phyloP scores from a whole-genome alignment of 2,113 vertebrate species.

The Ophthalmolycus amberensis region DNA sequence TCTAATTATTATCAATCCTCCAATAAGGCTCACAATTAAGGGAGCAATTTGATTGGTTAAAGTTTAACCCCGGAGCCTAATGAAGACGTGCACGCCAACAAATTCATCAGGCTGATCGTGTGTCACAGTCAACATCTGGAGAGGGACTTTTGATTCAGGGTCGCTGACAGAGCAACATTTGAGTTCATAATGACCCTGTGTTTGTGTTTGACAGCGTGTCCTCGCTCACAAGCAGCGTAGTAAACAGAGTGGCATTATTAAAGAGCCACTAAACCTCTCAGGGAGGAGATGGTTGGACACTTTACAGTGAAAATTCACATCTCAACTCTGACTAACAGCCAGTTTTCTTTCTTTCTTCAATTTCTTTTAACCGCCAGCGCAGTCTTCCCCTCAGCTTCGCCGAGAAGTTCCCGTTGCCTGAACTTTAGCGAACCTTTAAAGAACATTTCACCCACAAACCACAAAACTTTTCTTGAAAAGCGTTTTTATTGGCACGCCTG shows the following conservation, averaged over 20 bases:
- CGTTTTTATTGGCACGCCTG: too few relatives aligned
- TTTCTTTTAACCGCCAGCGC: background rate
- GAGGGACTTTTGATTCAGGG: slow-evolving; percentile 3
- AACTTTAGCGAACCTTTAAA: too few relatives aligned
- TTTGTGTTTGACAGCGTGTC: background rate
- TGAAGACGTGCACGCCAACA: slow-evolving; percentile 89
- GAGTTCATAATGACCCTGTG: slow-evolving; percentile 23
- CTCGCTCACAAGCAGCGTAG: background rate
- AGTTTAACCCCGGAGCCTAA: slow-evolving; percentile 88
- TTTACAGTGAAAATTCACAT: background rate
- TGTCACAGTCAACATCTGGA: slow-evolving; percentile 63
- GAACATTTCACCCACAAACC: too few relatives aligned
- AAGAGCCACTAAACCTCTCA: background rate
- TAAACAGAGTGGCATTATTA: background rate
- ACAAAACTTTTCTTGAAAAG: too few relatives aligned
- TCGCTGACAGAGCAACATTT: background rate
- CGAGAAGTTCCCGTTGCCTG: too few relatives aligned
- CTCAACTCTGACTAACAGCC: background rate
- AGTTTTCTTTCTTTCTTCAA: too few relatives aligned
- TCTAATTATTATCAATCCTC: slow-evolving; percentile 93
- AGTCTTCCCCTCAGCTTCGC: background rate
- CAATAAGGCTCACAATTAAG: slow-evolving; percentile 92
- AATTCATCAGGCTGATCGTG: slow-evolving; percentile 78
- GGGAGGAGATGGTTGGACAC: background rate
- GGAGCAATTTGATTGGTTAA: slow-evolving; percentile 89